Conservation (phyloP, 2,888 invertebrate genomes). For the Elmis aenea region DNA sequence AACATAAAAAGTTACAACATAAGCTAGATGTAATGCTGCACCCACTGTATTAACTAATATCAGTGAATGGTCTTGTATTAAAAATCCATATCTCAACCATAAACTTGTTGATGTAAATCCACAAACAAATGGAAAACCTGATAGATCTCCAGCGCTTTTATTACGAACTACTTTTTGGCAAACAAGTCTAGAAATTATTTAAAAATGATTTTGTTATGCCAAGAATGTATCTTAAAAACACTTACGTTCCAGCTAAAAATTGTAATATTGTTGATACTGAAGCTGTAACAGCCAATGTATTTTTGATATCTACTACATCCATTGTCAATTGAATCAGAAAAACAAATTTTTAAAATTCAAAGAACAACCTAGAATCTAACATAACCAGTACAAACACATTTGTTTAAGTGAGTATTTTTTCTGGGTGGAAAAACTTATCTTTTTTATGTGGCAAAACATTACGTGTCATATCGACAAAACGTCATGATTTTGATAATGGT, state of each 20-base stretch:
- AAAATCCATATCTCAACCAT: slow-evolving; percentile 76
- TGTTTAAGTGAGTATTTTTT: too few relatives aligned
- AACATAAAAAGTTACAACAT: slow-evolving; percentile 65
- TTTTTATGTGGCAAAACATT: too few relatives aligned
- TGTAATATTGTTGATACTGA: slow-evolving; percentile 75
- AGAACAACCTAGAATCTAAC: too few relatives aligned
- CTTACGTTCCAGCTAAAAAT: slow-evolving; percentile 83
- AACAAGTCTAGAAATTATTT: slow-evolving; percentile 58
- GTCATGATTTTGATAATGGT: too few relatives aligned
- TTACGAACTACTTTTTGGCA: slow-evolving; percentile 71
- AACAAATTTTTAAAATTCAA: too few relatives aligned
- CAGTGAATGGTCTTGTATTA: slow-evolving; percentile 67
- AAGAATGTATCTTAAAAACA: slow-evolving; percentile 28
- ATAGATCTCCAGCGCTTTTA: slow-evolving; percentile 70
- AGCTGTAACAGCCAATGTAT: slow-evolving; percentile 54
- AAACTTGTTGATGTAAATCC: slow-evolving; percentile 72
- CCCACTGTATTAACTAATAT: slow-evolving; percentile 74
- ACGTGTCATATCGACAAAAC: too few relatives aligned
- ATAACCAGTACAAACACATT: too few relatives aligned
- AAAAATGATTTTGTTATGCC: slow-evolving; percentile 7
- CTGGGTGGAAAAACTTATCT: background rate
- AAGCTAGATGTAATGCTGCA: slow-evolving; percentile 62
- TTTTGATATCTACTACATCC: slow-evolving; percentile 44
- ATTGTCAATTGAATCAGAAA: too few relatives aligned
- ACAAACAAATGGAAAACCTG: slow-evolving; percentile 71